Evolutionary conservation across 2,113 vertebrate genomes (phyloP), one percentile per base, ranked within the genome.

Genomic region (Semnopithecus entellus): DNA sequence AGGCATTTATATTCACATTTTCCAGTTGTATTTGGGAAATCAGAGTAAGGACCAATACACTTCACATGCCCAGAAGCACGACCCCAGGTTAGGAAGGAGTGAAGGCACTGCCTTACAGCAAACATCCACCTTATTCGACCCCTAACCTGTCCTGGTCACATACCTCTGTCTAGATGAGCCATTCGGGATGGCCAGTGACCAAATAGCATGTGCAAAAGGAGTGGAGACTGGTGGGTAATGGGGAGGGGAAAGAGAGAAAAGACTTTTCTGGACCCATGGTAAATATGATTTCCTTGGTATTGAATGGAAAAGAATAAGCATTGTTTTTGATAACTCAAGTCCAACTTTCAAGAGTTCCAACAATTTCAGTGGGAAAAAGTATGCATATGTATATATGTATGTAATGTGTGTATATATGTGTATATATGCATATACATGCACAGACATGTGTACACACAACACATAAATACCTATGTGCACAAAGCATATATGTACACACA

Each of bases 11-110:
- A 78, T 59, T 66, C 2, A 40, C 83, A 84, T 38, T 88, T 96
- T 91, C 66, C 38, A 90, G 0, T 22, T 79, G 23, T 11, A 20
- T 92, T 78, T 96, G 32, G 57, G 50, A 84, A 91, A 96, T 83
- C 25, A 73, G 91, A 92, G 59, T 94, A 84, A 95, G 94, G 88
- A 20, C 17, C 23, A 68, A 48, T 48, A 32, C 6, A 87, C 45
- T 66, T 59, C 86, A 57, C 16, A 57, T 32, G 16, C 3, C 72
- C n/a, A 66, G 72, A 83, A 94, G 61, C 38, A 55, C n/a, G 38
- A 16, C 5, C 12, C 17, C 48, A 45, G 14, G 11, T 23, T 52
- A 30, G 18, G 50, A 91, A 92, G 22, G 3, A 95, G 35, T 95
- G 7, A 80, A 64, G 25, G 13, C 23, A 76, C 20, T 59, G 45